These are phyloP conservation scores for Netelia fuscicornis DNA, from an alignment of 2,888 invertebrate species.

Conservation along the genomic window DNA sequence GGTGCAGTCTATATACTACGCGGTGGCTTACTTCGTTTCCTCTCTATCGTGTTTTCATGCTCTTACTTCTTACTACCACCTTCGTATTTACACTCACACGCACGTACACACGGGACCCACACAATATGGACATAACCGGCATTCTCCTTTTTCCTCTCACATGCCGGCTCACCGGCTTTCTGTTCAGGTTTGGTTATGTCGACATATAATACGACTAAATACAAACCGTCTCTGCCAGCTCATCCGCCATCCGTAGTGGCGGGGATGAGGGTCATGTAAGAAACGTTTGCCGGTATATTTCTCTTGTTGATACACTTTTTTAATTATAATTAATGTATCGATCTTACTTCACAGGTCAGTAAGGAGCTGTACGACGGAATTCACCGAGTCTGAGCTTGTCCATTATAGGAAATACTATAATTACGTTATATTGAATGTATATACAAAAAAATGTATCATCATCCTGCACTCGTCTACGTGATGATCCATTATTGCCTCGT, in stretches of 20 bases:
- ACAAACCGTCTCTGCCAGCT: background rate
- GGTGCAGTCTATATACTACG: slow-evolving; percentile 33
- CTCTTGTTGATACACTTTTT: too few species aligned
- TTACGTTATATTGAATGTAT: too few species aligned
- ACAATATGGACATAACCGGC: slow-evolving; percentile 41
- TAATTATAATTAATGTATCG: too few species aligned
- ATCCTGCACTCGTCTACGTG: too few species aligned
- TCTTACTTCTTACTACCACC: background rate
- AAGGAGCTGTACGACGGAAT: too few species aligned
- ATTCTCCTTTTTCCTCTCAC: slow-evolving; percentile 40
- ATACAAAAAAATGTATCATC: too few species aligned
- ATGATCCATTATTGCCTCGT: too few species aligned
- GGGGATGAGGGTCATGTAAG: background rate
- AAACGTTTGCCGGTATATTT: background rate
- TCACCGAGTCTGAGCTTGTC: too few species aligned
- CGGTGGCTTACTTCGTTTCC: slow-evolving; percentile 39
- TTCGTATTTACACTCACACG: background rate
- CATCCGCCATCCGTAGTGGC: background rate
- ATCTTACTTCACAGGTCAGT: too few species aligned
- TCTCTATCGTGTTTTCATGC: slow-evolving; percentile 36
- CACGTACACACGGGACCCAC: background rate
- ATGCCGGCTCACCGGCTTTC: slow-evolving; percentile 35
- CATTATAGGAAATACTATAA: too few species aligned
- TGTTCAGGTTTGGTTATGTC: slow-evolving; percentile 51
- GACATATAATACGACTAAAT: slow-evolving; percentile 31